Evolutionary conservation across 64 coral and sea anemone species (phyloP), one percentile per base, ranked within the genome.

Genomic region (Dendrophyllia cribrosa): DNA sequence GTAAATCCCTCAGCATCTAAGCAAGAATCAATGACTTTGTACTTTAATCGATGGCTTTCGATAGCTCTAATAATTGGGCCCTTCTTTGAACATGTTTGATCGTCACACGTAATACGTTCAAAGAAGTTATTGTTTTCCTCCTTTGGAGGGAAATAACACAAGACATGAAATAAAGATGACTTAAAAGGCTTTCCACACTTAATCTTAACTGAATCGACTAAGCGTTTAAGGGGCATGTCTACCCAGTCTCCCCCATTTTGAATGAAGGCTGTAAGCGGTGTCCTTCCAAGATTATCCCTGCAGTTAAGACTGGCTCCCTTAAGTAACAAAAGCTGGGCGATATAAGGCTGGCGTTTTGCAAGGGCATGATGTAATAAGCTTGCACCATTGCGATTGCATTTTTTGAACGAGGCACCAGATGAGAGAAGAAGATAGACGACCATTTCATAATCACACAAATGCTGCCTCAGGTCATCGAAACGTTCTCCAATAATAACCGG

Each of bases 1-100:
- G 76, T 88, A 88, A 72, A 94, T 51, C 92, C 92, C 51, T 94
- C 86, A 1, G 25, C 66, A 63, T 94, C 92, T 10, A 49, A 52
- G 8, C 92, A 88, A 4, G 87, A 67, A 51, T 94, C 70, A 4
- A 94, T 61, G 1, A 88, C n/a, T 3, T 59, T 77, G 59, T 58
- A 44, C 43, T 58, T 77, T 52, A 59, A 26, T 70, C 50, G 51
- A 72, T 94, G 85, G 25, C 23, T 70, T 51, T 25, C 44, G 12
- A 90, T 90, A 51, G 88, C 75, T 4, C 0, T 43, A 3, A 51
- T 4, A 58, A 44, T 5, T 59, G 14, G 53, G 53, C 55, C 1
- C 15, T 47, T 51, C 7, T 4, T 14, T 52, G 55, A 51, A 21
- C 44, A 77, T 5, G n/a, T 19, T 47, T 20, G 55, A 43, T 6